Evolutionary conservation across 2,113 vertebrate genomes (phyloP), one percentile per base, ranked within the genome.

Genomic region (Centropus bengalensis): DNA sequence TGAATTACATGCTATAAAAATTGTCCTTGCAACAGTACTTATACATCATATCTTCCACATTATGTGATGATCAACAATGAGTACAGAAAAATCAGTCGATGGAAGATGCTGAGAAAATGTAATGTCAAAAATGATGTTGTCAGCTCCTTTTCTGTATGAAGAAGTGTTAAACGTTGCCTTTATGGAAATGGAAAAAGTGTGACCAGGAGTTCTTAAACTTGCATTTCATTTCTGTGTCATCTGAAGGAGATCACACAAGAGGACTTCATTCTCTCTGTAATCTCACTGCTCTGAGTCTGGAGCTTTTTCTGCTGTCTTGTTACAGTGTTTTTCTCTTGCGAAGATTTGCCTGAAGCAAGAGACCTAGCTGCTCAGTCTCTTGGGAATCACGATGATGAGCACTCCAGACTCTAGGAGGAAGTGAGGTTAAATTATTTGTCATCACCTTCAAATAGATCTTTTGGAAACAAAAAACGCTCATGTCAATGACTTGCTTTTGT

Each of bases 341-440:
- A 80, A 82, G 91, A 49, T 67, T 69, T 67, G 89, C 89, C 91
- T 91, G 91, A 10, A 75, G 88, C 92, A 52, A 56, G 51, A 78
- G 67, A 32, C 36, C 49, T 2, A 13, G 21, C 86, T 63, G 81
- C 85, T 82, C 20, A 16, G 1, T 60, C 91, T 93, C 88, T 66
- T 74, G 56, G 79, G 82, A 89, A 93, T 77, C 79, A 19, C 8
- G 17, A 59, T 81, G 91, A 96, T 56, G 88, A 86, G 91, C 91
- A 86, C 89, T 95, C 22, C 71, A 97, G 88, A 62, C 79, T 93
- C 14, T 28, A 88, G 85, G 42, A 55, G 90, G 79, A 94, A 82
- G 79, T 22, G 67, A 86, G 80, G 88, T 83, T 93, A 90, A 94
- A 93, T 84, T 89, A 54, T 89, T 82, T 96, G 82, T 93, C 93